Evolutionary conservation across 2,888 invertebrate species (phyloP), one percentile per base, ranked within the genome.

Genomic region (Rhyacophila evoluta): DNA sequence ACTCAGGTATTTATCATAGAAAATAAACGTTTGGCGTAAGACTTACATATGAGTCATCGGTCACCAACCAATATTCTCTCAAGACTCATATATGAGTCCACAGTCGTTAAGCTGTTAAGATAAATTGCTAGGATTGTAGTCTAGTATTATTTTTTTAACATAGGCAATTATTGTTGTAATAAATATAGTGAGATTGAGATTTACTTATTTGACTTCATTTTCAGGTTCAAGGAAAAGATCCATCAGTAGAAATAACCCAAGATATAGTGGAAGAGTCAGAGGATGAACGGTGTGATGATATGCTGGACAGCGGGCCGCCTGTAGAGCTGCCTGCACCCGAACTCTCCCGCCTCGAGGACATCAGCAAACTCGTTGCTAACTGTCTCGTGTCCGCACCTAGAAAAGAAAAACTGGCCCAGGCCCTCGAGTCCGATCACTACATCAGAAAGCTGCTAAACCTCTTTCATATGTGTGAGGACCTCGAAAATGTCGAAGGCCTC

Each of bases 171-270:
- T 33, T 38, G 1, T 11, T 38, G 11, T 2, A 38, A 1, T 38
- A n/a, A 38, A 3, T 38, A 38, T 1, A 19, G 5, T 55, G 25
- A 55, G 19, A n/a, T n/a, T n/a, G n/a, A n/a, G n/a, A 12, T 39
- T 39, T 74, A 12, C 72, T 37, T 68, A 79, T 28, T 81, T 80
- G 81, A 41, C 19, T 67, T n/a, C 71, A 11, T 70, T 86, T 87
- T 39, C 86, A 96, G 94, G 97, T 99, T 39, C 99, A 99, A 92
- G 99, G 99, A 38, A 98, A 98, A 88, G 99, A 99, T 90, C 99
- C 99, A 41, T 97, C 98, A 28, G 98, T 98, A 80, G 98, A 98
- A 88, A 97, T 98, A 82, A 98, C 98, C 72, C 98, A 98, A 88
- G 97, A 98, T 84, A 96, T 97, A 84, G 97, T 97, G 2, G 97